Evolutionary conservation across 2,113 vertebrate species (phyloP), one percentile per base, ranked within the genome.

Genomic region (Serinus canaria): DNA sequence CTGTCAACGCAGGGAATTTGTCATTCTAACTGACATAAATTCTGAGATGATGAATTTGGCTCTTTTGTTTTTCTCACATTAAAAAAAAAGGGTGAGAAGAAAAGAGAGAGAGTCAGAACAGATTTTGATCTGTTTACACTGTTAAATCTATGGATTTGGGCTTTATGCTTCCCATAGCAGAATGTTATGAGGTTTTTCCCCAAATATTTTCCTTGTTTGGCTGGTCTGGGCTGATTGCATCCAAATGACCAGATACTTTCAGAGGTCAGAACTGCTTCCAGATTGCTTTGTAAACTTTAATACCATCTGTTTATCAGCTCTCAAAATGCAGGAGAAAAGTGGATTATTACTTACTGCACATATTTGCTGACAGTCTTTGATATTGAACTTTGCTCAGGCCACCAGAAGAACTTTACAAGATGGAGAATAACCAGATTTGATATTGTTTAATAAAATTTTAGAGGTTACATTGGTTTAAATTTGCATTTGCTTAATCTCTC

Each of bases 1-100:
- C 86, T 89, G 83, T 90, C 86, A 91, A 86, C 47, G 74, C 72
- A 83, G 16, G 56, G 74, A 77, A 68, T 89, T 81, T 91, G 62
- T 82, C 81, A 73, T 89, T 87, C 62, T 77, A 92, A 67, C 68
- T 41, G 83, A 68, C 74, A 67, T 52, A 63, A 92, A 89, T 66
- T 84, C 62, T 66, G 66, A 69, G 35, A 24, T 83, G 68, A 92
- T 87, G 46, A 94, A 82, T 87, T 91, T 33, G 27, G 22, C 18
- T 84, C 58, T 84, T 93, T 79, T 86, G 73, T 87, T 89, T 76
- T 73, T 55, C 84, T 94, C 4, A 7, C 43, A 31, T 69, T 28
- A 6, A 37, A 91, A 90, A 90, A 55, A 31, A 3, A 1, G 20
- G 5, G 28, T 87, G 49, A 76, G 58, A 93, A 28, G 24, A 62